Conservation (phyloP, 1,140 invertebrate species). For the Trissolcus basalis region DNA sequence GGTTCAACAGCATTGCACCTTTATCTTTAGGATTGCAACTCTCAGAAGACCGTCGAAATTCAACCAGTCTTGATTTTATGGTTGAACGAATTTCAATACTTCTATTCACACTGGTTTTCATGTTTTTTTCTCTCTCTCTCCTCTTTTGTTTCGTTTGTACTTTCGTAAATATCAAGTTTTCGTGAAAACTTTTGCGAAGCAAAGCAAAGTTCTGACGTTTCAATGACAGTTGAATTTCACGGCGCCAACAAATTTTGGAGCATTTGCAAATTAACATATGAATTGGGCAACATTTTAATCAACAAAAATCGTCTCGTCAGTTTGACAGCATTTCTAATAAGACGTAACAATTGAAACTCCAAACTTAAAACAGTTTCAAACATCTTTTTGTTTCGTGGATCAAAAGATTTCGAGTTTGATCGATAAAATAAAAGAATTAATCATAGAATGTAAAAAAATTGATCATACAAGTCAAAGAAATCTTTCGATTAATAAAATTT, state of each 20-base stretch:
- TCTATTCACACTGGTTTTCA: background rate
- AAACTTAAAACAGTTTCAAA: too few species aligned
- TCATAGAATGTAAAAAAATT: too few species aligned
- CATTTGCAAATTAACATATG: background rate
- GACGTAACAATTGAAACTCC: too few species aligned
- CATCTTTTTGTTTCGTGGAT: too few species aligned
- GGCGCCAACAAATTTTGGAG: slow-evolving; percentile 36
- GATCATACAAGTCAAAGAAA: too few species aligned
- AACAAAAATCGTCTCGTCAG: too few species aligned
- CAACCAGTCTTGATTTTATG: slow-evolving; percentile 22
- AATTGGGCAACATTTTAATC: background rate
- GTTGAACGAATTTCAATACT: background rate
- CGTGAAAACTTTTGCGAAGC: background rate
- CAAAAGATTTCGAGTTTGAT: too few species aligned
- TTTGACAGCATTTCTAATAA: too few species aligned
- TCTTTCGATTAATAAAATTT: too few species aligned
- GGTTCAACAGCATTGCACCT: slow-evolving; percentile 58
- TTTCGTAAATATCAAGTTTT: slow-evolving; percentile 32
- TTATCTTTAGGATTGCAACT: slow-evolving; percentile 49
- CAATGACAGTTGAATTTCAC: slow-evolving; percentile 31
- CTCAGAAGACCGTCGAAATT: slow-evolving; percentile 34
- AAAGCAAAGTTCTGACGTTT: too few species aligned
- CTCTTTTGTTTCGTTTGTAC: slow-evolving; percentile 26
- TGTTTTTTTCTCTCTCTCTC: too few species aligned
- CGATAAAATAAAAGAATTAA: too few species aligned